A percentile compares a stretch with the other conserved stretches of the same genome.
Conservation (phyloP, 1,140 invertebrate species). For the Araneus ventricosus region DNA sequence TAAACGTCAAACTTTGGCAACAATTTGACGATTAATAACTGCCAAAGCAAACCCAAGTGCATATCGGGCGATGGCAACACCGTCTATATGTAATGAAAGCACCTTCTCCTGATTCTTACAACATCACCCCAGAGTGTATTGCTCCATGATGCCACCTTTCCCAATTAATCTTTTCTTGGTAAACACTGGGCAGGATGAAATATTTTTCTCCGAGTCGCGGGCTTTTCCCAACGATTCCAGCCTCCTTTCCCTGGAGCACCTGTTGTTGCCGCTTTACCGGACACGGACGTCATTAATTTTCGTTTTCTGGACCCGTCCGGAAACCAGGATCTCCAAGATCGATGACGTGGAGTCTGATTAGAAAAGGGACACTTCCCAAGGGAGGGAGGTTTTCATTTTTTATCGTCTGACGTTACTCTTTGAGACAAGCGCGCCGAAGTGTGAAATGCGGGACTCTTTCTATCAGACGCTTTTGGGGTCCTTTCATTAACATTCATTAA, state of each 20-base stretch:
- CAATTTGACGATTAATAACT: too few relatives aligned
- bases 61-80: neutral
- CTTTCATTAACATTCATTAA: constrained; percentile 55
- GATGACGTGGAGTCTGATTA: constrained; percentile 63
- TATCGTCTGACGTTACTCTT: neutral
- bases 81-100: neutral
- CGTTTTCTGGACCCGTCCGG: constrained; percentile 55
- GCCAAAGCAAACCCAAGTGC: too few relatives aligned
- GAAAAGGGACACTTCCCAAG: constrained; percentile 63
- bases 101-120: neutral
- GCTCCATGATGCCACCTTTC: neutral
- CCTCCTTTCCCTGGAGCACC: constrained; percentile 24
- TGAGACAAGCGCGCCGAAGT: constrained; percentile 12
- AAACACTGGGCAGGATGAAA: constrained; percentile 26
- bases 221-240: neutral
- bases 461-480: neutral
- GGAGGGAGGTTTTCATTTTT: constrained; percentile 31
- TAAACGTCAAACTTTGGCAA: neutral
- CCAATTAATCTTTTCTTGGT: constrained; percentile 58
- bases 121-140: neutral
- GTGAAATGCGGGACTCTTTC: neutral
- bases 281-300: constrained; percentile 68
- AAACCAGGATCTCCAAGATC: constrained; percentile 44
- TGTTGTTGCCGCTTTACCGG: constrained; percentile 50
- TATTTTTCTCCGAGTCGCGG: constrained; percentile 3